Percentiles rank a stretch among this genome's conserved stretches.
Evolutionary conservation across 2,113 vertebrate species (phyloP).

Genomic region (Ifrita kowaldi): DNA sequence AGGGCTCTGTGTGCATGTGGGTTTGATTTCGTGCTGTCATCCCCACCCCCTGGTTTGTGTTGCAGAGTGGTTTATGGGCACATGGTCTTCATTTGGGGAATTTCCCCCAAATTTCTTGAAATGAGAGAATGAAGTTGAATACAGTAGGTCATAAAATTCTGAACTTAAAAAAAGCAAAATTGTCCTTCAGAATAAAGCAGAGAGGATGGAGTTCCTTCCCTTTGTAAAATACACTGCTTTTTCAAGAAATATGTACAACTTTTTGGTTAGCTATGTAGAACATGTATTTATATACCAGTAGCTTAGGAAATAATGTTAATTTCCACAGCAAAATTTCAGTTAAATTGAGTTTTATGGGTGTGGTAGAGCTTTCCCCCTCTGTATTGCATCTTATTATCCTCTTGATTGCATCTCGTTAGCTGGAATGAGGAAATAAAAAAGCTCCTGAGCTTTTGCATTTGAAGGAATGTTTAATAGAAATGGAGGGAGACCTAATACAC

Average conservation of each 20-base stretch:
- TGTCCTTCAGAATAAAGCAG: background rate
- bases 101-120: conserved; percentile 12
- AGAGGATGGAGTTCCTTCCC: background rate
- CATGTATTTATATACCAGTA: background rate
- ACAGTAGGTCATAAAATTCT: conserved; percentile 3
- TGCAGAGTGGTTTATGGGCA: conserved; percentile 9
- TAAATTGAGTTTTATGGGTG: background rate
- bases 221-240: background rate
- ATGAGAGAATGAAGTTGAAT: background rate
- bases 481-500: background rate
- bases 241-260: background rate
- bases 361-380: background rate
- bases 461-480: background rate
- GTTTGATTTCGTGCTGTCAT: conserved; percentile 40
- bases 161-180: background rate
- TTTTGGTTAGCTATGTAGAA: background rate
- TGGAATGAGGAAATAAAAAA: background rate
- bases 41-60: background rate
- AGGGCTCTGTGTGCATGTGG: background rate
- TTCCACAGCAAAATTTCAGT: background rate
- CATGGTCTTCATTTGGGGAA: conserved; percentile 38
- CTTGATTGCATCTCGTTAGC: background rate
- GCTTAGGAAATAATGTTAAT: background rate
- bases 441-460: background rate
- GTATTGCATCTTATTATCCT: background rate